These are phyloP conservation scores for Triplophysa rosa DNA, from an alignment of 2,113 vertebrate species.

Conservation along the genomic window DNA sequence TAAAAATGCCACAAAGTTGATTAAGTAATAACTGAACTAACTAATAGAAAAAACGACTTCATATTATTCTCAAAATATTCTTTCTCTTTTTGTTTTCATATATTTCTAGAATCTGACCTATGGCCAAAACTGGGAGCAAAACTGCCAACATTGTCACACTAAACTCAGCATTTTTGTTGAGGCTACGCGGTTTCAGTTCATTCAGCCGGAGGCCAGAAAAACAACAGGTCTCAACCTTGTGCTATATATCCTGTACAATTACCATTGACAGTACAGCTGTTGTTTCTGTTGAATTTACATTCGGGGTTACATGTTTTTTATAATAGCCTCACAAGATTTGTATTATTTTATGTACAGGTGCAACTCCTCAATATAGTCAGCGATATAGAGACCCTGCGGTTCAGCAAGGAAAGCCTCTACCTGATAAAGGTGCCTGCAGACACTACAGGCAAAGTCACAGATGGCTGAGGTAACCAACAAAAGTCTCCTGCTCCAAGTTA, in stretches of 20 bases:
- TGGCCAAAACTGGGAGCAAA: slow-evolving; percentile 74
- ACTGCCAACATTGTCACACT: slow-evolving; percentile 76
- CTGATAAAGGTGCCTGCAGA: slow-evolving; percentile 75
- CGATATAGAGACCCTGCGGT: slow-evolving; percentile 72
- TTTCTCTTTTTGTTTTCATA: background rate
- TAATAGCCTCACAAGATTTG: background rate
- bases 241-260: background rate
- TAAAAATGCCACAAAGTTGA: too few species aligned
- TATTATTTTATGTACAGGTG: slow-evolving; percentile 57
- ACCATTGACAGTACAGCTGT: background rate
- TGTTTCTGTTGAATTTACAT: background rate
- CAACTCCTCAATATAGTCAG: slow-evolving; percentile 32
- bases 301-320: background rate
- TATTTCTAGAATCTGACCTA: slow-evolving; percentile 70
- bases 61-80: background rate
- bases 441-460: slow-evolving; percentile 81
- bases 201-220: slow-evolving; percentile 62
- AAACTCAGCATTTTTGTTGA: slow-evolving; percentile 75
- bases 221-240: slow-evolving; percentile 66
- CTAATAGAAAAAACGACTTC: too few species aligned
- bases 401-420: slow-evolving; percentile 78
- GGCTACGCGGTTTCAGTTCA: slow-evolving; percentile 72
- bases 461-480: slow-evolving; percentile 75
- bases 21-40: too few species aligned
- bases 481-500: background rate